Base-by-base conservation (phyloP, 2,888 invertebrate genomes). In the Cerceris rybyensis region DNA sequence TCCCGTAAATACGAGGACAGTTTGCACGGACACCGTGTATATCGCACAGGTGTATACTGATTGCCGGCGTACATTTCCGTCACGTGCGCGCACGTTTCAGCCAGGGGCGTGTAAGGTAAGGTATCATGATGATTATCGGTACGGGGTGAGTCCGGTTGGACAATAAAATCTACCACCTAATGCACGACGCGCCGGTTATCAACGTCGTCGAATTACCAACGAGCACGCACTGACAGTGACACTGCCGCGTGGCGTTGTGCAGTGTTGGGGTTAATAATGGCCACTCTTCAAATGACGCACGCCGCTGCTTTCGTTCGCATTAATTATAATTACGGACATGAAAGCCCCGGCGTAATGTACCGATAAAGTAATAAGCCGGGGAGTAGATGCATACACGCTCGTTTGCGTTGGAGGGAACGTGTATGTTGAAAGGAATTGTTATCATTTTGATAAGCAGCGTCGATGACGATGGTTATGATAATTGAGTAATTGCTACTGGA, bases 81-180 rank as follows among this genome's bases (percentile, higher is more conserved):
- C 78, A 85, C 76, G 78, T 70, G 82, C 67, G 46, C 63, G 71
- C 57, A 76, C 67, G 73, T 78, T 74, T 65, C 66, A 67, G 61
- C 55, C 54, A 61, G 70, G 66, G 61, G 46, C 68, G 70, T 73
- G 73, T 17, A 13, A 63, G 67, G 39, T 73, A 83, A 78, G 83
- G 73, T 83, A 86, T 83, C 86, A 65, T 55, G 79, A 85, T 80
- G 75, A 86, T 83, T 79, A 85, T 85, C 85, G 75, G 65, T 14
- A 1, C 58, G 42, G 14, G 68, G 78, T 70, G 70, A 70, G 72
- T 14, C 64, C 58, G 61, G 55, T 54, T 57, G 78, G 71, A 80
- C 84, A 84, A 84, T 86, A 85, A 85, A 86, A 86, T 86, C 84
- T 74, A 82, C 76, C 82, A 67, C 71, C 82, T 85, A 84, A 86